Conservation (phyloP, 2,113 vertebrate species). For the Monarcha castaneiventris region DNA sequence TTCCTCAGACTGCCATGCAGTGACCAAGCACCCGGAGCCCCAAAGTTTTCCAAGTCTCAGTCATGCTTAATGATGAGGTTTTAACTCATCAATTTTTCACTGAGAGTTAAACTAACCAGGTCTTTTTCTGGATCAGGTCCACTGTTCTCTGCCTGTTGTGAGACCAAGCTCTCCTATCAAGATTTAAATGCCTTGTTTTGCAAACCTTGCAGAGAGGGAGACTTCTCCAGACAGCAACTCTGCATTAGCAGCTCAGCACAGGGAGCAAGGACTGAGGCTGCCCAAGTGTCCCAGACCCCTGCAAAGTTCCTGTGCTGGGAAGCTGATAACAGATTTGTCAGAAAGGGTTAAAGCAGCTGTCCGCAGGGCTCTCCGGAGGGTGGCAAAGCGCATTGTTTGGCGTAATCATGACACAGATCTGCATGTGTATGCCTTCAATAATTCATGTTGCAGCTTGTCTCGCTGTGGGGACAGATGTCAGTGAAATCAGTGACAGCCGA, state of each 20-base stretch:
- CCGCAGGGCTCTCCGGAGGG: slow-evolving; percentile 52
- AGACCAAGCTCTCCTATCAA: not conserved
- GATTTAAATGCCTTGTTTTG: not conserved
- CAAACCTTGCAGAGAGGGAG: not conserved
- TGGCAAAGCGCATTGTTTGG: slow-evolving; percentile 72
- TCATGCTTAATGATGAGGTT: fast-evolving
- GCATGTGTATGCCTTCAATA: slow-evolving; percentile 79
- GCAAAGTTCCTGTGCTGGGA: slow-evolving; percentile 5
- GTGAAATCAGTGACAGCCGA: slow-evolving; percentile 90
- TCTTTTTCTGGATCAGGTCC: not conserved
- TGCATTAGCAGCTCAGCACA: not conserved
- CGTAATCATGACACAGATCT: slow-evolving; percentile 72
- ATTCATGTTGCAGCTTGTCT: slow-evolving; percentile 87
- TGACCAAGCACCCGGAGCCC: fast-evolving
- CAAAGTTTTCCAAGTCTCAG: not conserved
- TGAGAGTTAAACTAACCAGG: not conserved
- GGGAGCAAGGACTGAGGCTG: not conserved
- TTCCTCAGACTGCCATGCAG: fast-evolving
- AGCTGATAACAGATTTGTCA: slow-evolving; percentile 63
- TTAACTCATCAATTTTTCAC: not conserved
- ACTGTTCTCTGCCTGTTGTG: not conserved
- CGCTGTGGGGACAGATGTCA: slow-evolving; percentile 91
- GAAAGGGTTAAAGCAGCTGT: slow-evolving; percentile 73
- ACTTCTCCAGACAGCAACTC: too few relatives aligned
- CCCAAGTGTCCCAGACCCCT: not conserved